Conservation (phyloP, 2,113 vertebrate species). For the Callionymus lyra region DNA sequence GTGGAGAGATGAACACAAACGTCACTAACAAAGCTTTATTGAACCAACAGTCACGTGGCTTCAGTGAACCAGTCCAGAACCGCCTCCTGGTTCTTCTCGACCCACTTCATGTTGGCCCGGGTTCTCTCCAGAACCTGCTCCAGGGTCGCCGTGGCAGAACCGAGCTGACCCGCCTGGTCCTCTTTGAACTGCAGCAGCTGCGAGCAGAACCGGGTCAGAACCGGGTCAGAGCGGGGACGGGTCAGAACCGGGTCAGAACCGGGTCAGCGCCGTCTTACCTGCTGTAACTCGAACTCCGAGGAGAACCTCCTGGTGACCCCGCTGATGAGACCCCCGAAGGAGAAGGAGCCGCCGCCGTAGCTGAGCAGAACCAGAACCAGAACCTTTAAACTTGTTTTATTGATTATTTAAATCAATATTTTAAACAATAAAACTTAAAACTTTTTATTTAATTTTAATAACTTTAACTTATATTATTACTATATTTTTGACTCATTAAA, state of each 20-base stretch:
- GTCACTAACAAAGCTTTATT: neutral
- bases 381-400: too few species aligned
- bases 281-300: constrained; percentile 68
- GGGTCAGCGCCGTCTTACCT: constrained; percentile 63
- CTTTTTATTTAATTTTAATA: too few species aligned
- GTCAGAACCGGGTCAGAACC: neutral
- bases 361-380: constrained; percentile 52
- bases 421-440: too few species aligned
- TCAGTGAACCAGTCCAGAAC: constrained; percentile 66
- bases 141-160: constrained; percentile 53
- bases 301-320: constrained; percentile 69
- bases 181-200: constrained; percentile 77
- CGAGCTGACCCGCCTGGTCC: constrained; percentile 58
- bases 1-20: too few species aligned
- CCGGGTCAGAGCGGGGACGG: too few species aligned
- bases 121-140: constrained; percentile 78
- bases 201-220: too few species aligned
- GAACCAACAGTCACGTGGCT: neutral
- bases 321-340: constrained; percentile 68
- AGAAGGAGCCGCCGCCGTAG: constrained; percentile 70
- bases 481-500: too few species aligned
- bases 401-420: too few species aligned
- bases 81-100: constrained; percentile 51
- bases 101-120: constrained; percentile 77
- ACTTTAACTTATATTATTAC: too few species aligned